phyloP scores from a whole-genome alignment of 2,113 vertebrate genomes.

The Gobio gobio region DNA sequence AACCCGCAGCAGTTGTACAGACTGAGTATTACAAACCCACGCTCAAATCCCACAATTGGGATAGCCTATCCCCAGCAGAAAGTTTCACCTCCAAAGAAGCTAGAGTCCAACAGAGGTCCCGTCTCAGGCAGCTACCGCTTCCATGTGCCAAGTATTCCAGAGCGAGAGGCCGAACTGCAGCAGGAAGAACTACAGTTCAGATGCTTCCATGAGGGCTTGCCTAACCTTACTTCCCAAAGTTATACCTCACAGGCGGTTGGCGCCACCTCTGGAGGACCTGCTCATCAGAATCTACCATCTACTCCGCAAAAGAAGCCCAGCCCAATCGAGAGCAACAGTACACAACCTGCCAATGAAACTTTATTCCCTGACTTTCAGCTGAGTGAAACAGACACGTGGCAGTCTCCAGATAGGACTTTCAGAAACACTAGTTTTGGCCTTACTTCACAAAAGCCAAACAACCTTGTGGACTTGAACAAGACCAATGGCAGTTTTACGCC shows the following conservation, averaged over 20 bases:
- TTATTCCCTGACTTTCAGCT: constrained; percentile 84
- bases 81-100: constrained; percentile 82
- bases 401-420: constrained; percentile 84
- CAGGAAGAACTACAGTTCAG: constrained; percentile 82
- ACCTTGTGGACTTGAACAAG: constrained; percentile 80
- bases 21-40: constrained; percentile 80
- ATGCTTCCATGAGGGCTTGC: constrained; percentile 81
- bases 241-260: constrained; percentile 88
- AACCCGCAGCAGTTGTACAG: constrained; percentile 87
- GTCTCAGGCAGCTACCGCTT: constrained; percentile 81
- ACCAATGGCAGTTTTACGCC: constrained; percentile 66
- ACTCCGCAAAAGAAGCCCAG: constrained; percentile 68
- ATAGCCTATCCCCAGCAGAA: constrained; percentile 87
- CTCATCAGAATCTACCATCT: constrained; percentile 72
- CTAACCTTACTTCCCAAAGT: constrained; percentile 81
- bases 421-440: constrained; percentile 83
- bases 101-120: constrained; percentile 72
- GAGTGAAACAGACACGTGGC: constrained; percentile 79
- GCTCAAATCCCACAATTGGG: constrained; percentile 83
- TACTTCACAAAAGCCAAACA: constrained; percentile 76
- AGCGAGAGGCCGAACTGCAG: constrained; percentile 79
- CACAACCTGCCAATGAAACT: constrained; percentile 77
- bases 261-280: constrained; percentile 66
- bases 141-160: constrained; percentile 79
- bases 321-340: constrained; percentile 69